Percentiles rank a stretch among this genome's conserved stretches.
Conservation (phyloP, 2,888 invertebrate species). For the Cantharis flavilabris region DNA sequence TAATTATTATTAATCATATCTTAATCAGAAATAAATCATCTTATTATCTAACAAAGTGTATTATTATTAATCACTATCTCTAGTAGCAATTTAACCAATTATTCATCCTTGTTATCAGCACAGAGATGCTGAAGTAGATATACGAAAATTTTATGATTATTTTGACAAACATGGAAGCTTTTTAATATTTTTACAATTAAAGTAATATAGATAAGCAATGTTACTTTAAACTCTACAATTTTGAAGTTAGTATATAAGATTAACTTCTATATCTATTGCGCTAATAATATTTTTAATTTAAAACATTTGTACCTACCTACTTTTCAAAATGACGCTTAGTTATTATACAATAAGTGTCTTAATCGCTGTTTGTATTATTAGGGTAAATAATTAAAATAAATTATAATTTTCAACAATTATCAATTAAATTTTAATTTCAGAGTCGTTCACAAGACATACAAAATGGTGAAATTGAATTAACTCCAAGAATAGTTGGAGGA, state of each 20-base stretch:
- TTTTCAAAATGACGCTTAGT: background rate
- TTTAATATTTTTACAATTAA: too few species aligned
- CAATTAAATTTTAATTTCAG: background rate
- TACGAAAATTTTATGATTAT: background rate
- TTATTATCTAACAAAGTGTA: too few species aligned
- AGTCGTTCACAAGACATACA: background rate
- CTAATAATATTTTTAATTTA: background rate
- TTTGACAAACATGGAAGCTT: too few species aligned
- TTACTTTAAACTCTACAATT: background rate
- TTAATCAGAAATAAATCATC: too few species aligned
- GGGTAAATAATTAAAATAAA: background rate
- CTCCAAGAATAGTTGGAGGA: constrained; percentile 24
- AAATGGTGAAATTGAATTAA: background rate
- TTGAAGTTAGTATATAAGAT: background rate
- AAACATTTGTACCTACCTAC: background rate
- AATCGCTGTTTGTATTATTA: background rate
- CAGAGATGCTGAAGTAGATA: background rate
- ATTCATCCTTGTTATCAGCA: background rate
- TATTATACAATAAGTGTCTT: background rate
- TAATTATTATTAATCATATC: too few species aligned
- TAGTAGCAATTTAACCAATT: background rate
- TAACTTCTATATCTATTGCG: background rate
- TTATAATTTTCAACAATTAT: background rate
- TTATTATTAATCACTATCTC: background rate
- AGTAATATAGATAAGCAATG: background rate